Evolutionary conservation across 2,797 vertebrate genomes (phyloP).

Genomic region (Mallotus villosus): DNA sequence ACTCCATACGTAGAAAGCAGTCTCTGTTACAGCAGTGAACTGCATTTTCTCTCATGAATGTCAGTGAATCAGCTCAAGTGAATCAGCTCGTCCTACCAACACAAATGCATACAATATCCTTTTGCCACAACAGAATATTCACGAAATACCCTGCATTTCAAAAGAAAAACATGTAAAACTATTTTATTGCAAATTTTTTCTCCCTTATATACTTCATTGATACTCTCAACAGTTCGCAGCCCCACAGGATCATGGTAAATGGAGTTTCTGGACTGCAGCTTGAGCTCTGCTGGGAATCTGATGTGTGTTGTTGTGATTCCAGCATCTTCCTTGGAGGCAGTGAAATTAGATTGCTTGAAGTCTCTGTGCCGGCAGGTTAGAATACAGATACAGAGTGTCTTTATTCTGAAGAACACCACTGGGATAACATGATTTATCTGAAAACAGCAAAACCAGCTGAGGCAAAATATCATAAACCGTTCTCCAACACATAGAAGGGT

Average conservation of each 20-base stretch:
- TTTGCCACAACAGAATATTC: no score
- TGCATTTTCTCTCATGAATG: neutral
- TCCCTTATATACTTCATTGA: no score
- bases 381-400: neutral
- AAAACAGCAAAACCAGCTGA: neutral
- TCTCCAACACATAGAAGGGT: neutral
- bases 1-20: no score
- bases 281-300: neutral
- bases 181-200: no score
- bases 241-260: neutral
- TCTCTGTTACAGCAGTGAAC: no score
- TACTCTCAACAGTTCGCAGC: neutral
- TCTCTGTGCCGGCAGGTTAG: neutral
- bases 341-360: neutral
- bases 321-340: neutral
- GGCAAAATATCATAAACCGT: neutral
- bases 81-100: neutral
- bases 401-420: neutral
- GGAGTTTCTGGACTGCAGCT: neutral
- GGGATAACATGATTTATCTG: slow-evolving; percentile 4
- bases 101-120: no score
- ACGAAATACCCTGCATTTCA: no score
- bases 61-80: neutral
- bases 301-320: neutral
- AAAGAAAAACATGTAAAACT: no score